Evolutionary conservation across 2,888 invertebrate genomes (phyloP).

Genomic region (Oithona nana): DNA sequence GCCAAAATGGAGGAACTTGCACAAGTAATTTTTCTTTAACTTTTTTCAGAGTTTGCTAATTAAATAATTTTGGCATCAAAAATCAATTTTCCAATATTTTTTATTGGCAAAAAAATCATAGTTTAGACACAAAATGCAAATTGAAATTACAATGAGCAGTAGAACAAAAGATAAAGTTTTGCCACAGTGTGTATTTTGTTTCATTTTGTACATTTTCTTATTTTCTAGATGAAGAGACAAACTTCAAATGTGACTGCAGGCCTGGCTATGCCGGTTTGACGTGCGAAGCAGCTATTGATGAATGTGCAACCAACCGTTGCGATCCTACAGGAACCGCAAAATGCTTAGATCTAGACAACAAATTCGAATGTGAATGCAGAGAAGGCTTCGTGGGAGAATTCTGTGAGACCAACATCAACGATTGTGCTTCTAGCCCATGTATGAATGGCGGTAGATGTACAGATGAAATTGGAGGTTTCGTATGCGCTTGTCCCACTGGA

Average conservation of each 20-base stretch:
- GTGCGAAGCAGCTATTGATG: slow-evolving; percentile 80
- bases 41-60: neutral
- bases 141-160: too few relatives aligned
- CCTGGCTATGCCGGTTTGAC: slow-evolving; percentile 67
- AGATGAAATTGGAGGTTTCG: slow-evolving; percentile 64
- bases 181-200: too few relatives aligned
- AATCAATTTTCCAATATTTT: neutral
- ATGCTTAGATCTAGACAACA: slow-evolving; percentile 54
- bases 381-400: slow-evolving; percentile 65
- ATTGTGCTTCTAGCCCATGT: slow-evolving; percentile 66
- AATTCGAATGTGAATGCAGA: slow-evolving; percentile 66
- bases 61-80: neutral
- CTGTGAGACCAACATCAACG: slow-evolving; percentile 69
- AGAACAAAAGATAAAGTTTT: too few relatives aligned
- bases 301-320: slow-evolving; percentile 76
- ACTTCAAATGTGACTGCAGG: slow-evolving; percentile 71
- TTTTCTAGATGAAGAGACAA: neutral
- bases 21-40: neutral
- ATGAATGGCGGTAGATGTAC: slow-evolving; percentile 70
- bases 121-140: too few relatives aligned
- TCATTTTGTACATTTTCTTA: neutral
- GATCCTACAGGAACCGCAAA: slow-evolving; percentile 70
- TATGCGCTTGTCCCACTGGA: slow-evolving; percentile 59
- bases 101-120: too few relatives aligned
- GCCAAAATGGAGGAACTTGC: slow-evolving; percentile 16